These are phyloP conservation scores for Asbolus verrucosus DNA, from an alignment of 1,140 invertebrate genomes.

Conservation along the genomic window DNA sequence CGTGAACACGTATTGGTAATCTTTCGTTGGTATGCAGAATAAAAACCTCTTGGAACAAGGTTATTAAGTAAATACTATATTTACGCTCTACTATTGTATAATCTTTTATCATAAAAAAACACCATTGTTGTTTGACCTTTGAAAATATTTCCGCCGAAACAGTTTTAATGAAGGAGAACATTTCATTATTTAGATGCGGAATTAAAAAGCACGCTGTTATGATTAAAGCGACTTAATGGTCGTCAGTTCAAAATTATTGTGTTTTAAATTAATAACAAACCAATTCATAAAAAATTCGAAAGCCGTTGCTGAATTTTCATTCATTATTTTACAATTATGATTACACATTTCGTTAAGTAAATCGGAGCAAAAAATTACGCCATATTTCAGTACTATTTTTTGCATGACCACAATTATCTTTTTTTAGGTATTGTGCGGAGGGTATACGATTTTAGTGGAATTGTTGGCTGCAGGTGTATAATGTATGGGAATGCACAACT, in stretches of 20 bases:
- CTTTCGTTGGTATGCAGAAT: slow-evolving; percentile 53
- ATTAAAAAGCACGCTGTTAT: slow-evolving; percentile 29
- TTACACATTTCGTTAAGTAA: slow-evolving; percentile 18
- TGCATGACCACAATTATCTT: no score
- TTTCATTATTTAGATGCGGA: slow-evolving; percentile 33
- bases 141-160: slow-evolving; percentile 31
- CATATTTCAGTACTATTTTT: neutral
- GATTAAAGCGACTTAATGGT: slow-evolving; percentile 9
- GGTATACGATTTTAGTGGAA: no score
- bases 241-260: slow-evolving; percentile 15
- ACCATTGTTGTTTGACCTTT: slow-evolving; percentile 39
- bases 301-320: slow-evolving; percentile 6
- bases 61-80: slow-evolving; percentile 58
- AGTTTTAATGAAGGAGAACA: slow-evolving; percentile 34
- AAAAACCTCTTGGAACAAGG: slow-evolving; percentile 52
- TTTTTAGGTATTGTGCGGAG: no score
- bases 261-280: slow-evolving; percentile 28
- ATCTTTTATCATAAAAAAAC: slow-evolving; percentile 42
- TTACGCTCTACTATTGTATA: slow-evolving; percentile 46
- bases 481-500: slow-evolving; percentile 56
- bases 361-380: slow-evolving; percentile 7
- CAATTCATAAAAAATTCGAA: slow-evolving; percentile 8
- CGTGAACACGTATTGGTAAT: slow-evolving; percentile 59
- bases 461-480: slow-evolving; percentile 53
- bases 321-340: slow-evolving; percentile 18